Percentiles rank a stretch among this genome's conserved stretches.
Evolutionary conservation across 2,797 vertebrate genomes (phyloP).

Genomic region (Pelochelys cantorii): DNA sequence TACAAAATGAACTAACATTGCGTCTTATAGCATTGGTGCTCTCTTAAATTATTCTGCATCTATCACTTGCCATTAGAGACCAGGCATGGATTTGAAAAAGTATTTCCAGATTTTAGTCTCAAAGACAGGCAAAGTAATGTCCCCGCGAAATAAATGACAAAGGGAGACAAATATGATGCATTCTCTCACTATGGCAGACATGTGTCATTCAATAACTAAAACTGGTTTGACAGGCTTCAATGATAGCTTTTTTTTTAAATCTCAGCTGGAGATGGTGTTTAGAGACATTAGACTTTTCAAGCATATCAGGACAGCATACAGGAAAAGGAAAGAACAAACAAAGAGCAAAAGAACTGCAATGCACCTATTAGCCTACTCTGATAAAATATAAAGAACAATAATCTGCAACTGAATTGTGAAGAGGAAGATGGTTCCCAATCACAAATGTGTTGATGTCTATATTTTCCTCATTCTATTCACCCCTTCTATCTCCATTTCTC

Average conservation of each 20-base stretch:
- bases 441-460: not conserved
- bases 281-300: conserved; percentile 27
- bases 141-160: not conserved
- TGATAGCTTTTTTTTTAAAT: conserved; percentile 45
- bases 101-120: conserved; percentile 58
- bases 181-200: not conserved
- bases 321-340: conserved; percentile 8
- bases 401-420: not conserved
- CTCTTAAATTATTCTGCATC: conserved; percentile 6
- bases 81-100: not conserved
- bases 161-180: conserved; percentile 23
- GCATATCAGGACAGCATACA: not conserved
- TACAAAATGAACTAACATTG: not conserved
- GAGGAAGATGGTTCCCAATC: not conserved
- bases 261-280: conserved; percentile 47
- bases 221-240: conserved; percentile 23
- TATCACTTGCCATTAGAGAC: conserved; percentile 14
- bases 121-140: not conserved
- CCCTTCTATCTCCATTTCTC: not conserved
- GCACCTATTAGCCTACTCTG: not conserved
- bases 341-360: conserved; percentile 2
- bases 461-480: not conserved
- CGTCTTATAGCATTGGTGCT: not conserved
- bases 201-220: conserved; percentile 66
- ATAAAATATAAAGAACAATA: conserved; percentile 1